Conservation (phyloP, 2,113 vertebrate species). For the Xyrauchen texanus region DNA sequence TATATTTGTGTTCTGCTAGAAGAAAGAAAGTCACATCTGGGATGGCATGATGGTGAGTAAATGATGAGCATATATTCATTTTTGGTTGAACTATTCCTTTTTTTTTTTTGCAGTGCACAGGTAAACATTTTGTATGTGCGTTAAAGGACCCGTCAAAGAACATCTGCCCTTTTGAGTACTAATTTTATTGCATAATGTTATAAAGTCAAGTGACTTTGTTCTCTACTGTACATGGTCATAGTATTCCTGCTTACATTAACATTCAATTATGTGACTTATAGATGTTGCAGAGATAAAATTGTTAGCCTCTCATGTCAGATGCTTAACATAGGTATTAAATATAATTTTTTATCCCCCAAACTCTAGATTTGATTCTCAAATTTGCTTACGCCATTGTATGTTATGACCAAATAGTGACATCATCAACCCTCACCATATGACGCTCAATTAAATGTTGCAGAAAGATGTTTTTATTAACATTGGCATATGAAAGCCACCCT, state of each 20-base stretch:
- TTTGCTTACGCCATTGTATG: background rate
- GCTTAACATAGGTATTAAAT: constrained; percentile 63
- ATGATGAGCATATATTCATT: too few species aligned
- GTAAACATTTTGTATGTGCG: constrained; percentile 56
- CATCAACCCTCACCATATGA: too few species aligned
- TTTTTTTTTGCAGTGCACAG: constrained; percentile 43
- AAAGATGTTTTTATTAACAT: too few species aligned
- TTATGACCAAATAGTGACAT: too few species aligned
- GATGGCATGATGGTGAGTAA: too few species aligned
- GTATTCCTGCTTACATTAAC: constrained; percentile 47
- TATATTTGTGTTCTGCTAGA: too few species aligned
- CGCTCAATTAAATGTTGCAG: too few species aligned
- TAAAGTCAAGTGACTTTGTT: constrained; percentile 48
- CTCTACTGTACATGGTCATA: constrained; percentile 52
- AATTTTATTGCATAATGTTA: constrained; percentile 52
- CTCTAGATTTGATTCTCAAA: constrained; percentile 6
- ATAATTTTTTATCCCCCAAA: constrained; percentile 47
- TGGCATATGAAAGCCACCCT: too few species aligned
- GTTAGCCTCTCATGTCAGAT: constrained; percentile 58
- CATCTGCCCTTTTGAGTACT: constrained; percentile 53
- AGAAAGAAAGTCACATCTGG: too few species aligned
- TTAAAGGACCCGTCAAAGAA: constrained; percentile 49
- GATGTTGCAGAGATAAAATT: constrained; percentile 37
- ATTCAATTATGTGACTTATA: constrained; percentile 64
- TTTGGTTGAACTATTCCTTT: too few species aligned